These are phyloP conservation scores for Caenorhabditis becei DNA, from an alignment of 2,888 invertebrate genomes.

Conservation along the genomic window DNA sequence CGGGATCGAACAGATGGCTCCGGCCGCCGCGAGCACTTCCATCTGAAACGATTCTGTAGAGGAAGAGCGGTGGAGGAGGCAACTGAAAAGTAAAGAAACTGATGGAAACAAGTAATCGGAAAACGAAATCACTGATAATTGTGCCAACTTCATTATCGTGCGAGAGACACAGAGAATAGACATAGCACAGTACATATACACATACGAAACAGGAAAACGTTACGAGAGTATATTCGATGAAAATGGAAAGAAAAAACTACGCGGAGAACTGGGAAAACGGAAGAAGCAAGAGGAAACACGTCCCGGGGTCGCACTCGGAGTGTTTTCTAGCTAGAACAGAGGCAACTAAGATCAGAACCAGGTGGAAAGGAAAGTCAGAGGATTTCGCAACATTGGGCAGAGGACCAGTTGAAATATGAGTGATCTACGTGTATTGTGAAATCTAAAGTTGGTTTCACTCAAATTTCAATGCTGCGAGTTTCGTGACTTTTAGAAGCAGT, in stretches of 20 bases:
- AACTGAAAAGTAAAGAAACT: not conserved
- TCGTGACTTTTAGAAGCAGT: not conserved
- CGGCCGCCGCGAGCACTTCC: conserved; percentile 54
- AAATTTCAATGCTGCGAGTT: not conserved
- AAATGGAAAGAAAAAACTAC: not conserved
- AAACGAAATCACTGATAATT: not conserved
- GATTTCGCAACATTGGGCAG: conserved; percentile 15
- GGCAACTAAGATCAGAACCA: not conserved
- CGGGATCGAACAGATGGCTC: conserved; percentile 30
- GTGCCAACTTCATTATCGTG: conserved; percentile 25
- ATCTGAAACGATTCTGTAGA: conserved; percentile 27
- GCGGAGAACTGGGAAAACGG: not conserved
- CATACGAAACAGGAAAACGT: conserved; percentile 33
- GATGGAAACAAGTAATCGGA: not conserved
- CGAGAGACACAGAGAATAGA: not conserved
- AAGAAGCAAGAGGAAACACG: not conserved
- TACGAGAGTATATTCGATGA: not conserved
- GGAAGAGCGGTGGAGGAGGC: not conserved
- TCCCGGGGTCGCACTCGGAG: not conserved
- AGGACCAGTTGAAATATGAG: conserved; percentile 4
- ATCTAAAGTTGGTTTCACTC: not conserved
- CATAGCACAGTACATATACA: conserved; percentile 56
- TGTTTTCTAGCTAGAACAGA: conserved; percentile 6
- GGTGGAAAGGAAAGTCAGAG: not conserved
- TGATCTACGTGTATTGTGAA: conserved; percentile 14